A percentile compares a stretch with the other conserved stretches of the same genome.
Conservation (phyloP, 2,797 vertebrate species). For the Decapterus maruadsi region DNA sequence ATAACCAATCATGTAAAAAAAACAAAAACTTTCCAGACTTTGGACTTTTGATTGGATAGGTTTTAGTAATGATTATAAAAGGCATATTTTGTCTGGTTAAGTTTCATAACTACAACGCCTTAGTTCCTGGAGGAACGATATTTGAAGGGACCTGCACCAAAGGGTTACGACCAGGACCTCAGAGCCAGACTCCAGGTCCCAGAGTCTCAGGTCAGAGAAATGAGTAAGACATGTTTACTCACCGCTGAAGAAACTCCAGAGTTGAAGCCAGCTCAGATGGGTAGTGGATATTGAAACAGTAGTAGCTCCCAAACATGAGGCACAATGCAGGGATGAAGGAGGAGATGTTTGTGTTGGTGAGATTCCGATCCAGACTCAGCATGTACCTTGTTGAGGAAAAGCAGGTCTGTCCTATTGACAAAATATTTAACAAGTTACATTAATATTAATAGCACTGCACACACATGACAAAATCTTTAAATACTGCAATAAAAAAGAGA, state of each 20-base stretch:
- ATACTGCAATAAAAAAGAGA: background rate
- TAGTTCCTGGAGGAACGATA: no score
- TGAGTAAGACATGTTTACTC: background rate
- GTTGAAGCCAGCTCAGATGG: conserved; percentile 49
- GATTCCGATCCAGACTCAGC: conserved; percentile 40
- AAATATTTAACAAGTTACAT: conserved; percentile 6
- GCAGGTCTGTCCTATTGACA: conserved; percentile 41
- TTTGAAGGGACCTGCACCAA: no score
- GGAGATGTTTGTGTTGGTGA: conserved; percentile 29
- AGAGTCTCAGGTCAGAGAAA: no score
- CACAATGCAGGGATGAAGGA: conserved; percentile 33
- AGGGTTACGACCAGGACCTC: no score
- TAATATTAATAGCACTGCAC: conserved; percentile 16
- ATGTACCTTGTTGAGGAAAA: conserved; percentile 44
- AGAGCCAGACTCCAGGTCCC: no score
- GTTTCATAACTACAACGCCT: no score
- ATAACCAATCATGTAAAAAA: no score
- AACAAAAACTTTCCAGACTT: no score
- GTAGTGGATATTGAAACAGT: conserved; percentile 51
- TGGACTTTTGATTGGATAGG: no score
- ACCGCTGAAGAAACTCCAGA: conserved; percentile 54
- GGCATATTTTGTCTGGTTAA: no score
- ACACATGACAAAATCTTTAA: background rate
- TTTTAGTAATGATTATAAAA: conserved; percentile 11
- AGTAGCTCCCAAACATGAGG: conserved; percentile 48